Conservation (phyloP, 2,797 vertebrate species). For the Eupleurogrammus muticus region DNA sequence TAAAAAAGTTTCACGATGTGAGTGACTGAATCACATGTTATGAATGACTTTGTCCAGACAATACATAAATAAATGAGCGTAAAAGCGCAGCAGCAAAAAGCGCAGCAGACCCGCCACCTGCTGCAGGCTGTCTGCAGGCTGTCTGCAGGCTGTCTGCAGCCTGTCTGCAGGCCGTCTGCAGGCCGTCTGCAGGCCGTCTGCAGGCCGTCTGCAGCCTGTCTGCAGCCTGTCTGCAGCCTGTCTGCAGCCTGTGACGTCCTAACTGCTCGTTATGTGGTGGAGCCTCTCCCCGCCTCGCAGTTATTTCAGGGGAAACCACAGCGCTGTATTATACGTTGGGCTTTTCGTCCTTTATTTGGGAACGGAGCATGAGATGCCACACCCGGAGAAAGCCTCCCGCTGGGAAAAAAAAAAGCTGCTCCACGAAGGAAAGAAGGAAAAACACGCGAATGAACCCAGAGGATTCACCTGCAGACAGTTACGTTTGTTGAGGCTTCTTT, state of each 20-base stretch:
- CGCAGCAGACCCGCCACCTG: slow-evolving; percentile 72
- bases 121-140: no score
- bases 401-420: slow-evolving; percentile 33
- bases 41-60: no score
- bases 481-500: background rate
- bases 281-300: slow-evolving; percentile 71
- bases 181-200: no score
- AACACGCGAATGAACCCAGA: no score
- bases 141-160: no score
- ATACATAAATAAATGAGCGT: no score
- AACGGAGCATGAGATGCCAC: slow-evolving; percentile 65
- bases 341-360: slow-evolving; percentile 63
- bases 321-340: slow-evolving; percentile 74
- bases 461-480: background rate
- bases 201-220: no score
- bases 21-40: no score
- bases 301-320: slow-evolving; percentile 86
- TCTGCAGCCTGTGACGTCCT: slow-evolving; percentile 53
- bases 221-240: no score
- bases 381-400: slow-evolving; percentile 63
- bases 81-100: no score
- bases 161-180: no score
- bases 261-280: slow-evolving; percentile 81
- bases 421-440: no score
- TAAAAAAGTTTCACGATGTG: background rate